Base-by-base conservation (phyloP, 2,797 vertebrate genomes). In the Chaunax sp. region DNA sequence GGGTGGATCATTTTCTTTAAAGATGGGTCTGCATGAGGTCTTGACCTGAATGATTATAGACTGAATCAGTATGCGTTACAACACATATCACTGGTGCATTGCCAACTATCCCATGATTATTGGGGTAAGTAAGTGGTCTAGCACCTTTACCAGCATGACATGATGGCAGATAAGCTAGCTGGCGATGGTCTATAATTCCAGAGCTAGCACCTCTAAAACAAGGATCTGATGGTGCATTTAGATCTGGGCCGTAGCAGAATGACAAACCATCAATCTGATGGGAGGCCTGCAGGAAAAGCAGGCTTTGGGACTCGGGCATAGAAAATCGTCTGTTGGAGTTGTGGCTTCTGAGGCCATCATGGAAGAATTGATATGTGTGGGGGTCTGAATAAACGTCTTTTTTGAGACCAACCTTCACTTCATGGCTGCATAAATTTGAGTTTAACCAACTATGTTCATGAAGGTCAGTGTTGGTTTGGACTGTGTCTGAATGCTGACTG, bases 21-120 rank as follows among this genome's bases (percentile, higher is more conserved):
- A 89, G 66, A 69, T 86, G 50, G 14, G 81, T 88, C 70, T 87
- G 77, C 77, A 80, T 75, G 26, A 78, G 82, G 15, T 72, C 54
- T 76, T 72, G 64, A 15, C 37, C 54, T 45, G 59, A 74, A 26
- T 33, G 25, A 26, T 49, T 37, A 28, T 18, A 70, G 8, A 28
- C 7, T 15, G 16, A 57, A 11, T 76, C 45, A 12, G 60, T 40
- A 20, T 57, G 51, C 47, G 33, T 43, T n/a, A 62, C 4, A 0
- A 23, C 2, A 60, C 11, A 61, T 8, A 41, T 49, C 13, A 19
- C 22, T 19, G 65, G 53, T 51, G 71, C 14, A 22, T 20, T 20
- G 20, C 8, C 35, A 37, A 9, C 28, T 30, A 59, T 1, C 1
- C 38, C 25, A 19, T 75, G 47, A 66, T 22, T 30, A 41, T 59